Conservation (phyloP, 2,113 vertebrate genomes). For the Trichomycterus rosablanca region DNA sequence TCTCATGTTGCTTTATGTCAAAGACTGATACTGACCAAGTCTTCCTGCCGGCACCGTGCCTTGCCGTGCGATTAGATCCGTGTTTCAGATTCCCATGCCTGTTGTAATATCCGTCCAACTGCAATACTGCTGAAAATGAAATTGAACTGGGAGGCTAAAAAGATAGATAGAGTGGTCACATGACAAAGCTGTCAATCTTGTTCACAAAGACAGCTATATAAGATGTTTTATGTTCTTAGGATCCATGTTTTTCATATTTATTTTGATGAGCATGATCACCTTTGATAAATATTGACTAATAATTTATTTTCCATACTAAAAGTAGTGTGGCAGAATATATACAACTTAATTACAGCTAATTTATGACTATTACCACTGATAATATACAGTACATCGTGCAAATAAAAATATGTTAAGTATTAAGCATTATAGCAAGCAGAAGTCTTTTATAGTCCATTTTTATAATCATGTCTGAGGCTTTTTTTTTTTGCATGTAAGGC, state of each 20-base stretch:
- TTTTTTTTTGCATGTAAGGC: conserved; percentile 11
- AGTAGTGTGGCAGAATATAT: conserved; percentile 55
- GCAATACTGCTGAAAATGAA: conserved; percentile 49
- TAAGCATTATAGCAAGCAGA: conserved; percentile 13
- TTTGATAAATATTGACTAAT: too few species aligned
- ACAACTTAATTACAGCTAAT: too few species aligned
- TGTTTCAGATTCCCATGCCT: conserved; percentile 68
- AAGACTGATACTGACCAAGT: conserved; percentile 61
- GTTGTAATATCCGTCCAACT: conserved; percentile 67
- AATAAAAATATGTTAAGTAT: too few species aligned
- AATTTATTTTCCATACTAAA: too few species aligned
- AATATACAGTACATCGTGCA: too few species aligned
- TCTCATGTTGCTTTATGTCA: conserved; percentile 71
- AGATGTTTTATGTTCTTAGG: not conserved
- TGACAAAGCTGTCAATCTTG: not conserved
- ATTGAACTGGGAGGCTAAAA: conserved; percentile 4
- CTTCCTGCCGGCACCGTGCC: conserved; percentile 50
- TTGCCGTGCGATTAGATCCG: conserved; percentile 69
- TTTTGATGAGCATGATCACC: not conserved
- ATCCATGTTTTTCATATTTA: not conserved
- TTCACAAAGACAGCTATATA: not conserved
- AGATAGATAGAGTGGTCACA: conserved; percentile 5
- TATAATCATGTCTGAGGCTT: conserved; percentile 17
- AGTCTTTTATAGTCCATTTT: not conserved
- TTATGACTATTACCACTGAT: too few species aligned